Percentiles rank a stretch among this genome's conserved stretches.
Evolutionary conservation across 2,797 vertebrate genomes (phyloP).

Genomic region (Sciaenops ocellatus): DNA sequence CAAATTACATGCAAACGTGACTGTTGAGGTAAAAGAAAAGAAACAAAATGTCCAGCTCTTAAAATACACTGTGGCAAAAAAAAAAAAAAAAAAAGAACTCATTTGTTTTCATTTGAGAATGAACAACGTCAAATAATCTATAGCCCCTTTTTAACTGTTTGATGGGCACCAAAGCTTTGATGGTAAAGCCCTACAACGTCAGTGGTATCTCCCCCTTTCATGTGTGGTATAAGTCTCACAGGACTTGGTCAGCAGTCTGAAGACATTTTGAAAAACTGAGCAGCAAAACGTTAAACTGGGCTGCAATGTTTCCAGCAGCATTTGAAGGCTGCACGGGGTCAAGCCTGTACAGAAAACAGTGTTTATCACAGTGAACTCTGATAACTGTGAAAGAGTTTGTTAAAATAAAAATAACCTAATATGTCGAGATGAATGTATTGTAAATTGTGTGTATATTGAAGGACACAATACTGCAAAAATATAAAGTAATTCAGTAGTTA

Average conservation of each 20-base stretch:
- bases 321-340: background rate
- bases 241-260: background rate
- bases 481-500: background rate
- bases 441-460: background rate
- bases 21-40: background rate
- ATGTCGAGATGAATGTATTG: background rate
- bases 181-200: background rate
- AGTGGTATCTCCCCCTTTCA: slow-evolving; percentile 2
- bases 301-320: background rate
- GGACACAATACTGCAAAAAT: background rate
- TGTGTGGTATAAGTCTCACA: background rate
- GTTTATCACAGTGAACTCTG: background rate
- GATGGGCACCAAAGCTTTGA: background rate
- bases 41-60: background rate
- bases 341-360: too few relatives aligned
- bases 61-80: background rate
- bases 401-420: background rate
- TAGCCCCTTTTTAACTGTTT: background rate
- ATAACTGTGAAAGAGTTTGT: background rate
- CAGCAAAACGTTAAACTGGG: background rate
- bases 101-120: background rate
- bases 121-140: background rate
- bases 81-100: too few relatives aligned
- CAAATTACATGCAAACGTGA: background rate
- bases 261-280: background rate